A percentile compares a stretch with the other conserved stretches of the same genome.
Conservation (phyloP, 2,797 vertebrate species). For the Pagetopsis macropterus region DNA sequence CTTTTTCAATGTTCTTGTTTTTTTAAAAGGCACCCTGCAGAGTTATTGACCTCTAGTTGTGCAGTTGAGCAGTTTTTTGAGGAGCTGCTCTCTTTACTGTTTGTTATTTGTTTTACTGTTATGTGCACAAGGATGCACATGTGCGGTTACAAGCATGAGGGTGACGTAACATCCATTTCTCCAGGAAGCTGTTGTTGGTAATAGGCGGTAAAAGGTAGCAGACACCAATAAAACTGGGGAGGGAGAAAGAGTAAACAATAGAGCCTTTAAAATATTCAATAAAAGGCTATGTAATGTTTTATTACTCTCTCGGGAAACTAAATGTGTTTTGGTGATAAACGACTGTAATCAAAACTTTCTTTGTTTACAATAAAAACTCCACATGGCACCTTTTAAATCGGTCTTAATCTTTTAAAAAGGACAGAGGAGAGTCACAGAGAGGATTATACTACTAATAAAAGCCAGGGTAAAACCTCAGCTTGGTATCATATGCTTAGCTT, state of each 20-base stretch:
- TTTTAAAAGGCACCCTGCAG: slow-evolving; percentile 23
- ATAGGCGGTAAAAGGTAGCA: slow-evolving; percentile 22
- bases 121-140: neutral
- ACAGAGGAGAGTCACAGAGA: slow-evolving; percentile 27
- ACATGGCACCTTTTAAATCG: slow-evolving; percentile 16
- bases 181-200: neutral
- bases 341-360: slow-evolving; percentile 41
- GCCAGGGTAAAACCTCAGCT: neutral
- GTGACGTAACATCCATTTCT: slow-evolving; percentile 17
- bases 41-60: slow-evolving; percentile 26
- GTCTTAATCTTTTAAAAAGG: slow-evolving; percentile 35
- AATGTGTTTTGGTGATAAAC: slow-evolving; percentile 21
- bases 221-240: slow-evolving; percentile 9
- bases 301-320: slow-evolving; percentile 7
- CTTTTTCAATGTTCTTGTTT: slow-evolving; percentile 19
- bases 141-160: neutral
- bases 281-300: slow-evolving; percentile 22
- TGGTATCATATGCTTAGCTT: neutral
- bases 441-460: slow-evolving; percentile 25
- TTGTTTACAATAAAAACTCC: slow-evolving; percentile 33
- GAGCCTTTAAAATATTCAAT: slow-evolving; percentile 33
- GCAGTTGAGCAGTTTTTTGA: slow-evolving; percentile 10
- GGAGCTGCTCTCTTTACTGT: slow-evolving; percentile 1
- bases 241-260: slow-evolving; percentile 17
- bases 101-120: neutral